Evolutionary conservation across 1,140 invertebrate genomes (phyloP), one percentile per base, ranked within the genome.

Genomic region (Lepidostoma basale): DNA sequence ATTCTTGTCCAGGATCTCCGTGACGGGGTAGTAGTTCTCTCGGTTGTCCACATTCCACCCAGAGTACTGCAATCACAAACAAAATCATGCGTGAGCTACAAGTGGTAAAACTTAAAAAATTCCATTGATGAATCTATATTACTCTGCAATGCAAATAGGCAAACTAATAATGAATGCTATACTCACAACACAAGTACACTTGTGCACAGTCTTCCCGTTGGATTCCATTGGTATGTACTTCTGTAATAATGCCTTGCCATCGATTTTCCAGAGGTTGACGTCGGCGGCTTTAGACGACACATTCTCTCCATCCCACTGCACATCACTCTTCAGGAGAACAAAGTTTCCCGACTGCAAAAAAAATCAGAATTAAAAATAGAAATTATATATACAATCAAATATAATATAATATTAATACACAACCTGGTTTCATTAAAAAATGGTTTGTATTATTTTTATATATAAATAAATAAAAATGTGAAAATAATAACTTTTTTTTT

Each of bases 211-310:
- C 78, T 88, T 88, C 44, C 86, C 87, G 77, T 88, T 85, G 73
- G 88, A 87, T 76, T 89, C 85, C 76, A 88, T 88, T 36, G 89
- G 88, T 77, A 90, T 85, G 78, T 88, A 92, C 78, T 92, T 92
- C 79, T 92, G 90, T 47, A 92, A 79, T 62, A 92, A 79, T 20
- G 89, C 89, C 82, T 91, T 92, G 33, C 90, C 90, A 84, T 92
- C 89, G 81, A 92, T 90, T 84, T 89, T 89, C 90, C 90, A 92
- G 67, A 92, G 82, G 71, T 86, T 88, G 59, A 88, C 81, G 77
- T 88, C 86, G 74, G 81, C 78, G 71, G 81, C 70, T 60, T 83
- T 83, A 60, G 81, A 80, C 64, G 77, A 76, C 22, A 84, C 81
- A 56, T 78, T 84, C 33, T 83, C 83, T 62, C 83, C 83, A 69